These are phyloP conservation scores for Sebastes cheni DNA, from an alignment of 2,797 vertebrate species.

Conservation along the genomic window DNA sequence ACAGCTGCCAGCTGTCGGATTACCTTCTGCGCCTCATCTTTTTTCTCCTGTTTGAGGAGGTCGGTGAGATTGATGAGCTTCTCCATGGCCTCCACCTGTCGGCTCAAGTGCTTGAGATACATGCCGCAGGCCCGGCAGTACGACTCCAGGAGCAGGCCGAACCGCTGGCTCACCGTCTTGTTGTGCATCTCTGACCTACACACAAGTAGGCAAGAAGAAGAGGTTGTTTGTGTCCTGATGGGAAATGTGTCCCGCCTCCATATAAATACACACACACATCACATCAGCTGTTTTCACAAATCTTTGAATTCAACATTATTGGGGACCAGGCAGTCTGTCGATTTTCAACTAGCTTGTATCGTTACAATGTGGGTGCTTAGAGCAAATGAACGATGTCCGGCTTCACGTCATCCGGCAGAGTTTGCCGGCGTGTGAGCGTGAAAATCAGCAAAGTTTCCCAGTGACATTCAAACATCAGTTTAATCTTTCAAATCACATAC, in stretches of 20 bases:
- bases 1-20: constrained; percentile 54
- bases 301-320: background rate
- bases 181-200: constrained; percentile 99
- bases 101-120: constrained; percentile 97
- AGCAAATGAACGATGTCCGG: background rate
- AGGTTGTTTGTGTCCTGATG: background rate
- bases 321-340: background rate
- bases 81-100: constrained; percentile 99
- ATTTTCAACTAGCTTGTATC: background rate
- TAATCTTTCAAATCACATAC: constrained; percentile 21
- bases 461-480: constrained; percentile 30
- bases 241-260: background rate
- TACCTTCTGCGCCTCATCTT: constrained; percentile 99
- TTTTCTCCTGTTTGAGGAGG: constrained; percentile 99
- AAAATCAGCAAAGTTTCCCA: background rate
- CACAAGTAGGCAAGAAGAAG: background rate
- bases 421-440: background rate
- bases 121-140: constrained; percentile 97
- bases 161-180: constrained; percentile 98
- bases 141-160: constrained; percentile 95
- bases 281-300: constrained; percentile 1
- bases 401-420: background rate
- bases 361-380: background rate
- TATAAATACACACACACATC: background rate
- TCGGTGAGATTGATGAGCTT: constrained; percentile 99